These are phyloP conservation scores for Aurelia aurita DNA, from an alignment of 30 jellyfish, hydroid and myxozoan genomes.

Conservation along the genomic window DNA sequence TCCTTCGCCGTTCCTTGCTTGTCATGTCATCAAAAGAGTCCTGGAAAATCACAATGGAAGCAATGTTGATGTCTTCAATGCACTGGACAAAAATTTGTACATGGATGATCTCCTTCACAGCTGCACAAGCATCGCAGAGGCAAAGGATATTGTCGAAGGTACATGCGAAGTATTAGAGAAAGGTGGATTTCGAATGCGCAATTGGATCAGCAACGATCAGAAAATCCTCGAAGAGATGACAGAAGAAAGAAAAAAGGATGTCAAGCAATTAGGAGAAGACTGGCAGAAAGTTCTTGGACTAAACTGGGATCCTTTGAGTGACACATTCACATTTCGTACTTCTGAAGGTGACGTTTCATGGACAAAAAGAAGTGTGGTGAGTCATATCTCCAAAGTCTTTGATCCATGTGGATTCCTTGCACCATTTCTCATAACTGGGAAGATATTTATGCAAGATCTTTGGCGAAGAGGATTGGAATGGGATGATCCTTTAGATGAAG, in stretches of 20 bases:
- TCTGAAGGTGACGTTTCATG: background rate
- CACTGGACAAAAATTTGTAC: conserved; percentile 14
- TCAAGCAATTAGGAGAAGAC: too few relatives aligned
- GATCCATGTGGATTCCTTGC: conserved; percentile 57
- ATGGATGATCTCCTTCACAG: conserved; percentile 34
- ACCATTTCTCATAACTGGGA: conserved; percentile 19
- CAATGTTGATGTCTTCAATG: background rate
- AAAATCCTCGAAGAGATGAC: too few relatives aligned
- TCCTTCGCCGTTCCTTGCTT: conserved; percentile 42
- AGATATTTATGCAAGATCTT: too few relatives aligned
- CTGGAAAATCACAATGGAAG: conserved; percentile 7
- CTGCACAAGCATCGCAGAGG: conserved; percentile 8
- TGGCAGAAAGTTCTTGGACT: too few relatives aligned
- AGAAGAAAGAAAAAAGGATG: too few relatives aligned
- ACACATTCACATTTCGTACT: background rate
- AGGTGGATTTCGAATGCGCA: too few relatives aligned
- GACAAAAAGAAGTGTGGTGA: conserved; percentile 2
- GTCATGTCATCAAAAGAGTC: conserved; percentile 12
- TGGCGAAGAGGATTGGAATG: conserved; percentile 22
- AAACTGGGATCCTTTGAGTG: too few relatives aligned
- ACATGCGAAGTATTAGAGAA: conserved; percentile 36
- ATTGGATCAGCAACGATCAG: too few relatives aligned
- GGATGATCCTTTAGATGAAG: conserved; percentile 30
- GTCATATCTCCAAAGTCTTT: conserved; percentile 22
- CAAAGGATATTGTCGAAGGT: conserved; percentile 31